These are phyloP conservation scores for Anticlea derivata DNA, from an alignment of 2,888 invertebrate species.

Conservation along the genomic window DNA sequence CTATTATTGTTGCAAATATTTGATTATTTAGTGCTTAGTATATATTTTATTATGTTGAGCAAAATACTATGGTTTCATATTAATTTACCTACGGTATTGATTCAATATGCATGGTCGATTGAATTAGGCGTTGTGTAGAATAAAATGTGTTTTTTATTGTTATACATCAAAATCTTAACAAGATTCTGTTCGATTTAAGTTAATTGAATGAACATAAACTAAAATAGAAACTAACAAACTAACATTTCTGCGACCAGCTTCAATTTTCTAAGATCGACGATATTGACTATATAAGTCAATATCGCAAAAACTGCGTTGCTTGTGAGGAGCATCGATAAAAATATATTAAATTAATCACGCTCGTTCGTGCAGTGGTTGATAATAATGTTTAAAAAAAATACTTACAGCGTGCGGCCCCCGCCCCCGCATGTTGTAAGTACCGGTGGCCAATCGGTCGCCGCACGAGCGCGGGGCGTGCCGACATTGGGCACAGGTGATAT, in stretches of 20 bases:
- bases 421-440: constrained; percentile 45
- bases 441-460: constrained; percentile 53
- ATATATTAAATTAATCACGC: constrained; percentile 78
- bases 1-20: constrained; percentile 43
- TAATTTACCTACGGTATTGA: background rate
- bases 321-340: constrained; percentile 67
- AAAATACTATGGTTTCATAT: constrained; percentile 1
- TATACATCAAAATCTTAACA: background rate
- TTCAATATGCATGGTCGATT: constrained; percentile 11
- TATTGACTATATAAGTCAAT: constrained; percentile 38
- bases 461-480: constrained; percentile 50
- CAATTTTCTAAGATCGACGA: constrained; percentile 5
- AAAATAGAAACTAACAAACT: background rate
- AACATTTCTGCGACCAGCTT: background rate
- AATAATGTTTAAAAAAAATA: constrained; percentile 57
- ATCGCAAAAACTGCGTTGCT: constrained; percentile 64
- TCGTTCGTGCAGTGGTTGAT: constrained; percentile 57
- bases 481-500: constrained; percentile 2
- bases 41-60: background rate
- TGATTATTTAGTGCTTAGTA: constrained; percentile 24
- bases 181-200: background rate
- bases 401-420: constrained; percentile 45
- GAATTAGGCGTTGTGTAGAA: background rate
- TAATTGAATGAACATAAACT: background rate
- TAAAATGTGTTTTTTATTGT: background rate